Base-by-base conservation (phyloP, 2,888 invertebrate genomes). In the Rhimphoctona megacephalus region DNA sequence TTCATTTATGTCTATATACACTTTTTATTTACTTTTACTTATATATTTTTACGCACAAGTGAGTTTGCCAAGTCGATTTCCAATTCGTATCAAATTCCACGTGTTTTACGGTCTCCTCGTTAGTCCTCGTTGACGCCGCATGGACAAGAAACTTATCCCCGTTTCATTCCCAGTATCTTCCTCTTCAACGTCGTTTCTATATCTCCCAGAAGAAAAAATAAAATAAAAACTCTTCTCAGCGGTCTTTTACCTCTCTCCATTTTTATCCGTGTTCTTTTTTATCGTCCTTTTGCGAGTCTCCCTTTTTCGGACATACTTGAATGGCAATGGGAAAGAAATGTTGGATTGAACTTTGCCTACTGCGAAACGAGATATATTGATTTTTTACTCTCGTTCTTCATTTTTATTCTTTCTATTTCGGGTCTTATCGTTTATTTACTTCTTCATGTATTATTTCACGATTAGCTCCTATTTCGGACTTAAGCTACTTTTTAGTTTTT, bases 21-120 rank as follows among this genome's bases (percentile, higher is more conserved):
- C 30, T 43, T 54, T 69, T 46, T 72, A 49, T 66, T 14, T 17
- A 54, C 74, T 57, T 57, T 22, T 25, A 4, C 57, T 57, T 17
- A 14, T 61, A 17, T 17, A 30, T 36, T 39, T 57, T 77, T 36
- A 46, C 57, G 49, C 14, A 11, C 57, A 46, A 52, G 73, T 39
- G 70, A 86, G 76, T 67, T 81, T 25, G 61, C 77, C 46, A 46
- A 82, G 78, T 84, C 64, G 76, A 77, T 78, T 72, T 72, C 64
- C 72, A 74, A 85, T 77, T 89, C 79, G 82, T 85, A 86, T 89
- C 78, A 74, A 86, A 87, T 89, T 81, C 84, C 82, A 77, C 70
- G 77, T 70, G 73, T 81, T 82, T 83, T 82, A 82, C 81, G 70
- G 85, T 82, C 84, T 69, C 78, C 83, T 86, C 83, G 85, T 85